Evolutionary conservation across 2,888 invertebrate species (phyloP).

Genomic region (Netelia virgata): DNA sequence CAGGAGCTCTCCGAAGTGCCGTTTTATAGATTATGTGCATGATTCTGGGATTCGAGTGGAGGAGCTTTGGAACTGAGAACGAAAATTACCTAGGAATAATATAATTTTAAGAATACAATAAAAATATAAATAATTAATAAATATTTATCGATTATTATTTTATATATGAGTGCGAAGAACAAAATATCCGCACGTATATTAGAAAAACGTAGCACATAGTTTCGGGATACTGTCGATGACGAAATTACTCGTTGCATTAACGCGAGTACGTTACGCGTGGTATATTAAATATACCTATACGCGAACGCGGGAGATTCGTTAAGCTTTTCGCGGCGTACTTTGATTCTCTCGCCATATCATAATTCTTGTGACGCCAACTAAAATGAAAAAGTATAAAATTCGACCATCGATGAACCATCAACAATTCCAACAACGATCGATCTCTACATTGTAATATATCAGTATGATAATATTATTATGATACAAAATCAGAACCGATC

Average conservation of each 20-base stretch:
- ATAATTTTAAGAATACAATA: not conserved
- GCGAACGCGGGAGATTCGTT: not conserved
- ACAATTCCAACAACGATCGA: not conserved
- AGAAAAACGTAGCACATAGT: constrained; percentile 4
- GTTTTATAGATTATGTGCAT: not conserved
- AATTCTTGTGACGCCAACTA: not conserved
- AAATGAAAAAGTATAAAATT: not conserved
- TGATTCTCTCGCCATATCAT: not conserved
- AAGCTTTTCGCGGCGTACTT: not conserved
- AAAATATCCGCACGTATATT: not conserved
- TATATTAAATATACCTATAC: not conserved
- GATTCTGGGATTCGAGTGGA: not conserved
- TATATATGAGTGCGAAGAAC: not conserved
- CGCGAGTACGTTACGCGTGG: not conserved
- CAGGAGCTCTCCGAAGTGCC: not conserved
- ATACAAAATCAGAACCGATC: no score
- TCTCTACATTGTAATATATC: not conserved
- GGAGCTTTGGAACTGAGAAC: not conserved
- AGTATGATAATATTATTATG: no score
- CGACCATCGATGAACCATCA: not conserved
- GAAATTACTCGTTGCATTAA: constrained; percentile 9
- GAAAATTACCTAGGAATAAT: not conserved
- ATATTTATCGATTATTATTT: not conserved
- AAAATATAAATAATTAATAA: not conserved
- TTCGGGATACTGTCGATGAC: not conserved